Evolutionary conservation across 2,888 invertebrate genomes (phyloP), one percentile per base, ranked within the genome.

Genomic region (Drosophila emarginata): DNA sequence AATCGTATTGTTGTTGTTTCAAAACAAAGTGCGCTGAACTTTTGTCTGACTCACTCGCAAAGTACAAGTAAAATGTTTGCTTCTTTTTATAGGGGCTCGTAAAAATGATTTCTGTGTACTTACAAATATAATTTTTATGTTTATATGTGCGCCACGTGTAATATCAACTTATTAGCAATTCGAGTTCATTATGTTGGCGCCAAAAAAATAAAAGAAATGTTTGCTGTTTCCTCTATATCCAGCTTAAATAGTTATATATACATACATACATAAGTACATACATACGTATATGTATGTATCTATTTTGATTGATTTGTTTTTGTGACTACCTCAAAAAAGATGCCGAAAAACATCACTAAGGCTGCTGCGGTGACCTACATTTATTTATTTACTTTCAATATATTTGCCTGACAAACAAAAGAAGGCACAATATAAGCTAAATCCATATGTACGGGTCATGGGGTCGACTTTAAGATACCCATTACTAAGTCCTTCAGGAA

Each of bases 361-460:
- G 72, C 59, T 56, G 75, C 66, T 75, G 66, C 51, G 52, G 67
- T 84, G 84, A 84, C 84, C 84, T 63, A 84, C 73, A 76, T 87
- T 73, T 67, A 61, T 23, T 45, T 78, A 82, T 84, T 80, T 73
- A 71, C 75, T 85, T 82, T 87, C 82, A 85, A 85, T 70, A 69
- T 72, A 50, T 57, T 70, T 64, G 65, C 68, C 40, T 50, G 64
- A 67, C 65, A 72, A 45, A 72, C 15, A 45, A 58, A 40, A 21
- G n/a, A 57, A 58, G 56, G 39, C 53, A 59, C 39, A 69, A 72
- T 78, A 77, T 72, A 72, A 72, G 69, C 21, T 64, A 60, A 61
- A 56, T 45, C 63, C 52, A 18, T 61, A 39, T 21, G 28, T 3
- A 40, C 1, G 9, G 11, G 2, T 9, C 32, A 15, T 11, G 4